These are phyloP conservation scores for Lepidurus packardi DNA, from an alignment of 1,140 invertebrate species.

Conservation along the genomic window DNA sequence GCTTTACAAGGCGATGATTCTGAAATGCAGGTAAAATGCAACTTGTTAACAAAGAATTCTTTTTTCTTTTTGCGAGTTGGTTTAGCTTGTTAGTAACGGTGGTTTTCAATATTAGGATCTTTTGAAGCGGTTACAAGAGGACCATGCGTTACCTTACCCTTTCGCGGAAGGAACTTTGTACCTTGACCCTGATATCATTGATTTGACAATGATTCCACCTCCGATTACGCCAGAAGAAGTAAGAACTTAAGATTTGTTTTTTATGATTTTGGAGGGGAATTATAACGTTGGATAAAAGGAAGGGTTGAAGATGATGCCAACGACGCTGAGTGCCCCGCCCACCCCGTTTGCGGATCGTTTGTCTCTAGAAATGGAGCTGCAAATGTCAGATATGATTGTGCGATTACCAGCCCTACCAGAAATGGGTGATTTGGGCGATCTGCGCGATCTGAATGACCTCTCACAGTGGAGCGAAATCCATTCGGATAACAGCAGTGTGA, in stretches of 20 bases:
- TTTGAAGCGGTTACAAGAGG: slow-evolving; percentile 45
- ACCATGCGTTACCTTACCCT: slow-evolving; percentile 44
- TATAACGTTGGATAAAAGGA: slow-evolving; percentile 43
- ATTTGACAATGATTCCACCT: slow-evolving; percentile 79
- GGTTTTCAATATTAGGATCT: slow-evolving; percentile 41
- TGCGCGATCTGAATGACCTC: slow-evolving; percentile 29
- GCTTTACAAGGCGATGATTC: slow-evolving; percentile 45
- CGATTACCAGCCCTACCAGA: neutral
- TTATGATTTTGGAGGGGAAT: neutral
- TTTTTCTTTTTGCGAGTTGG: slow-evolving; percentile 1
- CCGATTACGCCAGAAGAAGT: slow-evolving; percentile 71
- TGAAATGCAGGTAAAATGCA: slow-evolving; percentile 40
- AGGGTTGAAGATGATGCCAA: slow-evolving; percentile 52
- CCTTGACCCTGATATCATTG: slow-evolving; percentile 81
- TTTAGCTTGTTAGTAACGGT: neutral
- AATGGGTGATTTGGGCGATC: slow-evolving; percentile 30
- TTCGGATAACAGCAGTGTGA: slow-evolving; percentile 19
- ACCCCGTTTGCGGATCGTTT: slow-evolving; percentile 61
- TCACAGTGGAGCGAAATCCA: slow-evolving; percentile 29
- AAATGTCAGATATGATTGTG: slow-evolving; percentile 19
- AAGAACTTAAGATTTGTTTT: neutral
- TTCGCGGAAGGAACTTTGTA: slow-evolving; percentile 55
- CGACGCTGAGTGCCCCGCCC: slow-evolving; percentile 60
- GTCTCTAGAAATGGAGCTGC: slow-evolving; percentile 42
- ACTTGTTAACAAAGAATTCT: no score